Percentiles rank a stretch among this genome's conserved stretches.
Conservation (phyloP, 1,140 invertebrate genomes). For the Drosophila fuyamai region DNA sequence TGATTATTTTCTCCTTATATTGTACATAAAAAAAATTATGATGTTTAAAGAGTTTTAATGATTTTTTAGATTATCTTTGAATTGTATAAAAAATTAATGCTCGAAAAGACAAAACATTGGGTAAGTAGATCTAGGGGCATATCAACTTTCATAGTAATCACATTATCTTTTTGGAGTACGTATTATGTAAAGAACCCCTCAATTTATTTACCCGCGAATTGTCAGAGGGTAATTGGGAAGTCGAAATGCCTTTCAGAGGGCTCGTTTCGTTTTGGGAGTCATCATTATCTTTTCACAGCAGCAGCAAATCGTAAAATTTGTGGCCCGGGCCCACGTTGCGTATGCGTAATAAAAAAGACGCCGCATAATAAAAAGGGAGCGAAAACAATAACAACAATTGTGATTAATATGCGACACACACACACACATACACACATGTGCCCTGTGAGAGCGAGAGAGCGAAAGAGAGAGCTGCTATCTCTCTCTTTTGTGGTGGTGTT, state of each 20-base stretch:
- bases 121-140: no score
- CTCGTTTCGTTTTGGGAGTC: conserved; percentile 43
- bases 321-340: conserved; percentile 45
- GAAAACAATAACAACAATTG: conserved; percentile 28
- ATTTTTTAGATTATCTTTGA: no score
- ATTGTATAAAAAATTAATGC: no score
- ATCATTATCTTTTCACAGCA: conserved; percentile 61
- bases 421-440: not conserved
- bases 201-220: not conserved
- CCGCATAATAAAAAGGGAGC: conserved; percentile 54
- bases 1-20: no score
- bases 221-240: not conserved
- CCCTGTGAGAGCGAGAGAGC: conserved; percentile 14
- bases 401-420: conserved; percentile 52
- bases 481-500: conserved; percentile 72
- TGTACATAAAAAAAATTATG: no score
- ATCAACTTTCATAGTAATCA: not conserved
- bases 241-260: conserved; percentile 2
- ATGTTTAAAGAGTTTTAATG: no score
- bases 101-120: no score
- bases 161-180: no score
- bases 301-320: conserved; percentile 59
- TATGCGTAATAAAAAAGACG: conserved; percentile 67
- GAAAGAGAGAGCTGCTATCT: conserved; percentile 16
- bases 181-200: not conserved